Evolutionary conservation across 2,888 invertebrate genomes (phyloP), one percentile per base, ranked within the genome.

Genomic region (Tolmerus cingulatus): DNA sequence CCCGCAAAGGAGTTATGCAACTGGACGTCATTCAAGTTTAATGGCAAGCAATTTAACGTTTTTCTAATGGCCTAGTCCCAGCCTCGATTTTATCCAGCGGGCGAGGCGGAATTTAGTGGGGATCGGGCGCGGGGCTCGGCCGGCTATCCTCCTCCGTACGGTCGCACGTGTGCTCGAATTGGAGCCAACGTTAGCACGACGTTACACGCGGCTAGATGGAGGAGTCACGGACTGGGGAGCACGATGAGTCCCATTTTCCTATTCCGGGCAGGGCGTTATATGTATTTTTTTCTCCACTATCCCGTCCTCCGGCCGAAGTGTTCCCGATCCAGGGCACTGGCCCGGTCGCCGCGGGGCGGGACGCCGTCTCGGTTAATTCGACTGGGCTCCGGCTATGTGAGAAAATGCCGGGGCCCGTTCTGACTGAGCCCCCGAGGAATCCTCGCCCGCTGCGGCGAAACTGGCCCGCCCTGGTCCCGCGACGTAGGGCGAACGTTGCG

Each of bases 191-290:
- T 79, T 79, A 46, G 23, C 79, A 30, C 40, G 46, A 51, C 79
- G 79, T 79, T 30, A 37, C 27, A 3, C 30, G 2, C 12, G 27
- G 23, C 27, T 51, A 46, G 79, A 23, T 27, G 40, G 2, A 46
- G 76, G 37, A 34, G 66, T 66, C 66, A 66, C 66, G 79, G 79
- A 79, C 40, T 79, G 79, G 79, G 79, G 79, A 79, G 79, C 51
- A 51, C 51, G 79, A 79, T 79, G 79, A 79, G 79, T 51, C 79
- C 51, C 79, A 79, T 79, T 79, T 79, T 79, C 79, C 79, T 79
- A 46, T 79, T 66, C 51, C 79, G 51, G 51, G 51, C 79, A 79
- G 79, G 79, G 79, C 51, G 46, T 30, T 30, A 3, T 79, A 46
- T 23, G 9, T 37, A 51, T 27, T 27, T 23, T 66, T 9, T 27